These are phyloP conservation scores for Mionectes macconnelli DNA, from an alignment of 2,113 vertebrate species.

Conservation along the genomic window DNA sequence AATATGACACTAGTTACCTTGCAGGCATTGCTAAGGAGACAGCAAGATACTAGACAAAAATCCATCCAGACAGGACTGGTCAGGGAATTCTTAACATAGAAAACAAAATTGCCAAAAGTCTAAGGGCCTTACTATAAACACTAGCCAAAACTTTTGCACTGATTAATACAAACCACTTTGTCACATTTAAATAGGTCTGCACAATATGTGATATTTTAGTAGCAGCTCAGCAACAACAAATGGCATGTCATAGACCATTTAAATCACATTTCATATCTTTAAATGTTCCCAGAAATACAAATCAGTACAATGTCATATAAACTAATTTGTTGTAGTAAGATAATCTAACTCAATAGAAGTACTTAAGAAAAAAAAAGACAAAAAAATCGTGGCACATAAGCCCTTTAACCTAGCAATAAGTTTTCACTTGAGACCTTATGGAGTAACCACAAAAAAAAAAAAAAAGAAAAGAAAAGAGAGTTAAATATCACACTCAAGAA, in stretches of 20 bases:
- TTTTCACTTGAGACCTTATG: neutral
- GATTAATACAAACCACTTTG: neutral
- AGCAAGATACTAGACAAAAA: neutral
- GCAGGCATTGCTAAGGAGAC: neutral
- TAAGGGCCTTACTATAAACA: neutral
- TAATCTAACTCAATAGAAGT: neutral
- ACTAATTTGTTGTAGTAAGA: neutral
- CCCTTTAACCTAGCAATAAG: neutral
- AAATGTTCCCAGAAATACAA: neutral
- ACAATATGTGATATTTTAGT: neutral
- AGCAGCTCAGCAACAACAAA: neutral
- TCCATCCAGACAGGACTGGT: neutral
- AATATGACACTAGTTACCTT: neutral
- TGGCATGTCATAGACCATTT: neutral
- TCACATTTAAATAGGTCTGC: neutral
- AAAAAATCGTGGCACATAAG: neutral
- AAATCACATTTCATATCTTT: neutral
- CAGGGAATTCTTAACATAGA: neutral
- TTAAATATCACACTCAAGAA: neutral
- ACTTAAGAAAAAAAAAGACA: neutral
- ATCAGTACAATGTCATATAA: neutral
- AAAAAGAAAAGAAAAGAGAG: neutral
- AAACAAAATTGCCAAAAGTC: neutral
- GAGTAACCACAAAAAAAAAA: neutral
- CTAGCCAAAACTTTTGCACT: neutral